These are phyloP conservation scores for Labeo catla DNA, from an alignment of 2,113 vertebrate species.

Conservation along the genomic window DNA sequence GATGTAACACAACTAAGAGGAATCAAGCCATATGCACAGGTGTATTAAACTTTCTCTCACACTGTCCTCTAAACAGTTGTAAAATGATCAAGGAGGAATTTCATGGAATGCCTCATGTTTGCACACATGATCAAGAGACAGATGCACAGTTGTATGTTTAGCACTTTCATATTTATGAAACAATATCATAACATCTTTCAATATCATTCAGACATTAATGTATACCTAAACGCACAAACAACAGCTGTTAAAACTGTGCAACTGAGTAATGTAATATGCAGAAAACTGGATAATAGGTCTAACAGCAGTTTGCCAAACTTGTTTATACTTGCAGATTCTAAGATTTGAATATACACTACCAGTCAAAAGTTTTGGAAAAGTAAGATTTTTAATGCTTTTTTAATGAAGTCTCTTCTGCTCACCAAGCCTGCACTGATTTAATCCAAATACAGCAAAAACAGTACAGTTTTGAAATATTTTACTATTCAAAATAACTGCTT, in stretches of 20 bases:
- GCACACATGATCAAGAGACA: not conserved
- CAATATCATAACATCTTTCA: not conserved
- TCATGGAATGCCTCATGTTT: not conserved
- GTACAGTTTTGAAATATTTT: no score
- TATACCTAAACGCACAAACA: not conserved
- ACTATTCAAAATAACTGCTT: no score
- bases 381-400: no score
- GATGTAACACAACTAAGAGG: conserved; percentile 91
- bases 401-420: no score
- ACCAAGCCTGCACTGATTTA: no score
- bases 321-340: no score
- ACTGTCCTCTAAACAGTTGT: not conserved
- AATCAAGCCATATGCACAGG: conserved; percentile 91
- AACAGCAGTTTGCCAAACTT: no score
- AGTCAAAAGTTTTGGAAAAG: no score
- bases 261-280: not conserved
- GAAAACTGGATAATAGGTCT: no score
- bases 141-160: not conserved
- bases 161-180: not conserved
- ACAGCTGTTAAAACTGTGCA: not conserved
- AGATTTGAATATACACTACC: no score
- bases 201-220: not conserved
- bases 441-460: no score
- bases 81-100: not conserved
- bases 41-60: conserved; percentile 72